Percentiles rank a stretch among this genome's conserved stretches.
Conservation (phyloP, 1,140 invertebrate species). For the Papilio polyxenes region DNA sequence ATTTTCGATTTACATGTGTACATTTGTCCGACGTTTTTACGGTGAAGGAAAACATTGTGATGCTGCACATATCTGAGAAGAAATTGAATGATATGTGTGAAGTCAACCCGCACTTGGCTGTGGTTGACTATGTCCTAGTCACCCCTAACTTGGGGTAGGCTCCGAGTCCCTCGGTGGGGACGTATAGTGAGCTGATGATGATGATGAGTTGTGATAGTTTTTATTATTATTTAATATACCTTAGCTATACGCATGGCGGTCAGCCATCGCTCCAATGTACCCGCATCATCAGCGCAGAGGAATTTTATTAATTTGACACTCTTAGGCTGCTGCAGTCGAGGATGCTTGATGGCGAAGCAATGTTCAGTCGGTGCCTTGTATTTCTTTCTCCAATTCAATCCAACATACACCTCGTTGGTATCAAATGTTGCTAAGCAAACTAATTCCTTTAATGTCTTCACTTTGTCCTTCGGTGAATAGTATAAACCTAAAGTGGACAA, state of each 20-base stretch:
- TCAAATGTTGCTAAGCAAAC: constrained; percentile 97
- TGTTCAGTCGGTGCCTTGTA: constrained; percentile 97
- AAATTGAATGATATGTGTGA: no score
- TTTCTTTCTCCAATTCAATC: constrained; percentile 98
- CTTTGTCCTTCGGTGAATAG: constrained; percentile 96
- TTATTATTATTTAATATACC: constrained; percentile 63
- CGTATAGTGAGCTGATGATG: no score
- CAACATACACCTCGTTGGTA: constrained; percentile 95
- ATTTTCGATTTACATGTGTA: no score
- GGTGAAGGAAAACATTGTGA: no score
- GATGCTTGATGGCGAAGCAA: constrained; percentile 98
- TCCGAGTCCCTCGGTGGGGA: no score
- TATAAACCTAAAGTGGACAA: constrained; percentile 84
- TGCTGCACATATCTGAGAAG: no score
- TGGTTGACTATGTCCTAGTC: no score
- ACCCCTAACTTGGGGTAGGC: no score
- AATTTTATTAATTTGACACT: constrained; percentile 98
- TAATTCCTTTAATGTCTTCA: constrained; percentile 93
- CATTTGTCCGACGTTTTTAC: no score
- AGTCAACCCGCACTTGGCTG: no score
- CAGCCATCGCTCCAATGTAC: constrained; percentile 94
- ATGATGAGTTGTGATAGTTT: no score
- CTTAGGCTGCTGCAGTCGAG: constrained; percentile 92
- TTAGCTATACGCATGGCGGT: constrained; percentile 98
- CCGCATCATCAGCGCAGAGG: constrained; percentile 95